Evolutionary conservation across 64 coral and sea anemone species (phyloP).

Genomic region (Montipora efflorescens): DNA sequence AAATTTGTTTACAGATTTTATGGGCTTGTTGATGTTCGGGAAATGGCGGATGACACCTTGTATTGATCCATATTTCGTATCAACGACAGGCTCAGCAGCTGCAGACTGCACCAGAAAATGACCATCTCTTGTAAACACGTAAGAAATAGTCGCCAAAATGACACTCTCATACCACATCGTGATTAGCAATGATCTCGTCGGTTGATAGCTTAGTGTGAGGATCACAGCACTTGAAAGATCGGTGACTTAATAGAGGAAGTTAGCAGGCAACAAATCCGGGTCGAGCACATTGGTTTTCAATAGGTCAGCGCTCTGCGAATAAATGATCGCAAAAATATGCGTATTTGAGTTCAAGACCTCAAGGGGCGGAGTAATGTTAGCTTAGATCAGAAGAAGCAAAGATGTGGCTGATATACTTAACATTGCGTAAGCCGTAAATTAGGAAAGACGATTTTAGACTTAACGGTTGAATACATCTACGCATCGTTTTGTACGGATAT

Average conservation of each 20-base stretch:
- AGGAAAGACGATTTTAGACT: not conserved
- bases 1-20: constrained; percentile 67
- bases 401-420: not conserved
- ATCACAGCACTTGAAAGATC: not conserved
- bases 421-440: not conserved
- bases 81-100: constrained; percentile 4
- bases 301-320: too few species aligned
- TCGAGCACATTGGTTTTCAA: too few species aligned
- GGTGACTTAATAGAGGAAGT: too few species aligned
- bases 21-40: constrained; percentile 9
- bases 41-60: constrained; percentile 48
- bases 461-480: too few species aligned
- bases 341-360: not conserved
- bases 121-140: not conserved
- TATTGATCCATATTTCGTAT: constrained; percentile 57
- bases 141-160: not conserved
- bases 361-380: constrained; percentile 26
- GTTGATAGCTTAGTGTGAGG: not conserved
- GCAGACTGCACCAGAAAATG: not conserved
- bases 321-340: not conserved
- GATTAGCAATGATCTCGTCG: not conserved
- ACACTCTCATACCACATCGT: not conserved
- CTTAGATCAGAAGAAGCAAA: not conserved
- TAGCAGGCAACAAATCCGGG: too few species aligned
- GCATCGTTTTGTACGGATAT: too few species aligned